Conservation (phyloP, 2,113 vertebrate species). For the Sitta europaea region DNA sequence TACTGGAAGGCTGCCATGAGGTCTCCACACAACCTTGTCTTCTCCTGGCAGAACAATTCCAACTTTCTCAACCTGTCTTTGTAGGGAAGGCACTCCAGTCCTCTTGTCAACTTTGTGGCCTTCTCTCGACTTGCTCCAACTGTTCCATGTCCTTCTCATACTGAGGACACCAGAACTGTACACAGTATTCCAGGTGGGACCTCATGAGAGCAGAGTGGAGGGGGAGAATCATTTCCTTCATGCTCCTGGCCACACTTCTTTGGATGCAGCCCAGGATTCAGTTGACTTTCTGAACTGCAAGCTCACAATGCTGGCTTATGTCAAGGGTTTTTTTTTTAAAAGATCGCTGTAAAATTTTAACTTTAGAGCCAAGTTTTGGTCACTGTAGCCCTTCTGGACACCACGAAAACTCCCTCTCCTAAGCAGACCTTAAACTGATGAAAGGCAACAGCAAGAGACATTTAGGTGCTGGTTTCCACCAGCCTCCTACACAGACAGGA, state of each 20-base stretch:
- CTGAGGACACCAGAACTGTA: not conserved
- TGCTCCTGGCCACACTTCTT: not conserved
- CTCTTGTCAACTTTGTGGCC: fast-evolving
- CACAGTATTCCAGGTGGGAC: not conserved
- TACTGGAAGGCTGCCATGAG: not conserved
- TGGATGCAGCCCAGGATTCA: not conserved
- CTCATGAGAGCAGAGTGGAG: not conserved
- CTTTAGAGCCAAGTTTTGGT: not conserved
- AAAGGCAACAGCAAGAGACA: not conserved
- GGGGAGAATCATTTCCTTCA: not conserved
- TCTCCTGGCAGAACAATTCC: not conserved
- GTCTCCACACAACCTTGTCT: not conserved
- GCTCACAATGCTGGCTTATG: not conserved
- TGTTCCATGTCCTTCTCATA: fast-evolving
- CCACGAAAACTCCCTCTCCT: not conserved
- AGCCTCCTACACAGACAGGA: not conserved
- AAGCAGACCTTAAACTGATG: not conserved
- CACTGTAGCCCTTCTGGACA: not conserved
- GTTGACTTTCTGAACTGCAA: not conserved
- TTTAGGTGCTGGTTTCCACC: not conserved
- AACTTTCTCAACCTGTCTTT: not conserved
- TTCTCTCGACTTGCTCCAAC: not conserved
- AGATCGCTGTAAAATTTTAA: not conserved
- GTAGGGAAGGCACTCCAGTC: not conserved
- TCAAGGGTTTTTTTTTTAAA: not conserved